Conservation (phyloP, 2,113 vertebrate genomes). For the Eurystomus gularis region DNA sequence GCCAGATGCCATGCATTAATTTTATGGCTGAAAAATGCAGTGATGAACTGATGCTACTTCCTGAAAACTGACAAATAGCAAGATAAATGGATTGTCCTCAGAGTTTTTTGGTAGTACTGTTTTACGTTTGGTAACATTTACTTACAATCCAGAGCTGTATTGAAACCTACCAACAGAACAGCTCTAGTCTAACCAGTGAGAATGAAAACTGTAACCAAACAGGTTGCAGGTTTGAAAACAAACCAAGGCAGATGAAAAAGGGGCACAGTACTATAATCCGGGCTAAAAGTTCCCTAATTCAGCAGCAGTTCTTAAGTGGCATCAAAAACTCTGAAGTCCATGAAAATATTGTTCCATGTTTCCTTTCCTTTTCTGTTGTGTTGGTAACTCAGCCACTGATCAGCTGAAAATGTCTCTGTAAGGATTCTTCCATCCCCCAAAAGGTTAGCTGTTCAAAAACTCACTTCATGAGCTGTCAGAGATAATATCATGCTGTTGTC, state of each 20-base stretch:
- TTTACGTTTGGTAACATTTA: not conserved
- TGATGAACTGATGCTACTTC: not conserved
- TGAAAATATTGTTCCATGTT: not conserved
- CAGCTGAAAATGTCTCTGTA: not conserved
- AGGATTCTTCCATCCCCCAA: not conserved
- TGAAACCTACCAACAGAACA: not conserved
- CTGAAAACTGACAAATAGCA: not conserved
- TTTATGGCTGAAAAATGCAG: not conserved
- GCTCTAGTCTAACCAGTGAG: not conserved
- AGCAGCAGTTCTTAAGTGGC: not conserved
- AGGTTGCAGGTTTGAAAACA: too few species aligned
- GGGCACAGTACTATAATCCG: too few species aligned
- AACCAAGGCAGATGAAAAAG: not conserved
- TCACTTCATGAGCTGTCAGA: not conserved
- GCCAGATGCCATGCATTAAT: not conserved
- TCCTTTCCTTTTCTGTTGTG: not conserved
- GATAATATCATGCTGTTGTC: not conserved
- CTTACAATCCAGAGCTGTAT: not conserved
- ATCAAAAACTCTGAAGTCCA: not conserved
- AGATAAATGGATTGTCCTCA: not conserved
- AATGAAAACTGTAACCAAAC: not conserved
- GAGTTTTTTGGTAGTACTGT: not conserved
- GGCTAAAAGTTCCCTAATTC: not conserved
- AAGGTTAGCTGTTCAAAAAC: not conserved
- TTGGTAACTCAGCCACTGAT: not conserved